These are phyloP conservation scores for Dryadula phaetusa DNA, from an alignment of 2,888 invertebrate species.

Conservation along the genomic window DNA sequence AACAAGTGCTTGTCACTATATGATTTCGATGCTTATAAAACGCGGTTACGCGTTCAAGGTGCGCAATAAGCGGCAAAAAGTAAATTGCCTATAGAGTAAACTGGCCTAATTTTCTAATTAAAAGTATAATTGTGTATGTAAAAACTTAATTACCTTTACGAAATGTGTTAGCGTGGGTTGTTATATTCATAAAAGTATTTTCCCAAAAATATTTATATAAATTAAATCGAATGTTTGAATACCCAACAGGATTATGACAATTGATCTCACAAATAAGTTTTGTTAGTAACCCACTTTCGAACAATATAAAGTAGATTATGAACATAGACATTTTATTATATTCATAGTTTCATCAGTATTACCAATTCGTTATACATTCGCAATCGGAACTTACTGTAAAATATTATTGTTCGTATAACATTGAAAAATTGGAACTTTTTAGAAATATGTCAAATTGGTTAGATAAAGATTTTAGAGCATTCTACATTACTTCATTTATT, in stretches of 20 bases:
- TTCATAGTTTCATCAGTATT: constrained; percentile 35
- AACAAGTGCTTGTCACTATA: background rate
- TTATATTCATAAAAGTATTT: background rate
- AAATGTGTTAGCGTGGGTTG: background rate
- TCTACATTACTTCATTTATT: no score
- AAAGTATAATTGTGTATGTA: constrained; percentile 25
- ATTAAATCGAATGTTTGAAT: background rate
- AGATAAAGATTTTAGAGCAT: background rate
- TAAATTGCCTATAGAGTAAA: constrained; percentile 22
- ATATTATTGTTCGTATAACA: constrained; percentile 20
- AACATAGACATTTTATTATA: constrained; percentile 32
- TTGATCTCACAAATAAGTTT: background rate
- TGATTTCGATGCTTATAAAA: constrained; percentile 27
- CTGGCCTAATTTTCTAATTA: constrained; percentile 19
- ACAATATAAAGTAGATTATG: constrained; percentile 31
- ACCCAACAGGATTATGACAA: background rate
- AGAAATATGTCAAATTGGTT: constrained; percentile 12
- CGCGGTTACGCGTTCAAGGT: constrained; percentile 28
- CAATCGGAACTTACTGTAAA: constrained; percentile 30
- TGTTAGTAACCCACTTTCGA: constrained; percentile 34
- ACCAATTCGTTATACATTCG: constrained; percentile 43
- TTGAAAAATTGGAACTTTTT: constrained; percentile 11
- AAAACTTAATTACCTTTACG: constrained; percentile 9
- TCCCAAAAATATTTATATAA: background rate
- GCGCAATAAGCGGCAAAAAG: constrained; percentile 28